Conservation (phyloP, 2,113 vertebrate genomes). For the Chroicocephalus ridibundus region DNA sequence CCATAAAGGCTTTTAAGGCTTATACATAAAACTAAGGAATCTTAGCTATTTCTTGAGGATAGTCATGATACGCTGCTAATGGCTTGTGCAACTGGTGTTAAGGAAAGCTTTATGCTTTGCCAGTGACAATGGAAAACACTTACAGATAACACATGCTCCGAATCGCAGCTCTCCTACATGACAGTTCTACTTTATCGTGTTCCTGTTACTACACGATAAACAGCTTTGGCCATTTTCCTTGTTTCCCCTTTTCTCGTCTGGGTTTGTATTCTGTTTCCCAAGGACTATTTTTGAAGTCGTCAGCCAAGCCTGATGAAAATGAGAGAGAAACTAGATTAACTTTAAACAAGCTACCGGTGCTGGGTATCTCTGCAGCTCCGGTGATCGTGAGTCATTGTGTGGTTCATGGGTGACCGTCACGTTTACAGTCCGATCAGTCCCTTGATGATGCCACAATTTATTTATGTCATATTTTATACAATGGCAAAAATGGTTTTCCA, state of each 20-base stretch:
- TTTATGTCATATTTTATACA: slow-evolving; percentile 49
- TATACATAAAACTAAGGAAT: background rate
- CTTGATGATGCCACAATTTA: slow-evolving; percentile 15
- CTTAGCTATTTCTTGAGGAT: background rate
- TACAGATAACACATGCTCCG: background rate
- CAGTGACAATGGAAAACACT: background rate
- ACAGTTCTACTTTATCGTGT: background rate
- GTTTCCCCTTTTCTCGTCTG: background rate
- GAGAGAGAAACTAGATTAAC: slow-evolving; percentile 26
- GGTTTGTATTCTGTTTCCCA: background rate
- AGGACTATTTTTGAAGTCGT: slow-evolving; percentile 23
- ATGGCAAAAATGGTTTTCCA: slow-evolving; percentile 1
- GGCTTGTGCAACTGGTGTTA: background rate
- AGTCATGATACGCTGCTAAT: background rate
- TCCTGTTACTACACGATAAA: background rate
- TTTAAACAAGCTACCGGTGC: slow-evolving; percentile 15
- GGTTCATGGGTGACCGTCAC: slow-evolving; percentile 30
- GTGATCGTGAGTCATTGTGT: background rate
- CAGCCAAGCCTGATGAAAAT: slow-evolving; percentile 47
- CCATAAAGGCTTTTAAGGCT: background rate
- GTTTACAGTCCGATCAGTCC: slow-evolving; percentile 16
- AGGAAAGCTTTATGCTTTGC: background rate
- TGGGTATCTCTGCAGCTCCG: slow-evolving; percentile 13
- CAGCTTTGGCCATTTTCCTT: background rate
- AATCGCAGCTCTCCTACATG: accelerated